These are phyloP conservation scores for Calliphora vicina DNA, from an alignment of 1,140 invertebrate species.

Conservation along the genomic window DNA sequence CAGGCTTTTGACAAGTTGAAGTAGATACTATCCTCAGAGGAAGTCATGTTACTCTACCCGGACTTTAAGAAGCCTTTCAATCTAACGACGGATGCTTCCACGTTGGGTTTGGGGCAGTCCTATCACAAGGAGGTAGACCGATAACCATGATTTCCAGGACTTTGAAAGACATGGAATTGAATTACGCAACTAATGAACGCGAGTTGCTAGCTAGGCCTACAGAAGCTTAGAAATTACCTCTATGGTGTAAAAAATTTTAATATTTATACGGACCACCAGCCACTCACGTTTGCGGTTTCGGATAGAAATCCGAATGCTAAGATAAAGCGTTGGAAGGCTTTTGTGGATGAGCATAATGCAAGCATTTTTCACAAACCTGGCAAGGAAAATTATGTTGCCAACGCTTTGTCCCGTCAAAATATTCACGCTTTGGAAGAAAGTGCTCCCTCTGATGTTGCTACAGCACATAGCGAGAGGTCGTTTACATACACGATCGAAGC, in stretches of 20 bases:
- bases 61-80: constrained; percentile 54
- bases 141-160: no score
- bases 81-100: constrained; percentile 50
- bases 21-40: constrained; percentile 58
- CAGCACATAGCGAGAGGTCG: constrained; percentile 13
- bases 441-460: not conserved
- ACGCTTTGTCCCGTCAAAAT: constrained; percentile 39
- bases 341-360: constrained; percentile 60
- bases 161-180: constrained; percentile 17
- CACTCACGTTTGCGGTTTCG: constrained; percentile 62
- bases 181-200: constrained; percentile 62
- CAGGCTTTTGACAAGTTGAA: constrained; percentile 61
- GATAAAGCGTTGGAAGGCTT: constrained; percentile 65
- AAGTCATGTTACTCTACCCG: constrained; percentile 57
- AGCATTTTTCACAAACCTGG: constrained; percentile 63
- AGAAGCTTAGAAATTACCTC: constrained; percentile 65
- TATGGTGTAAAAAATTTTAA: constrained; percentile 61
- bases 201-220: constrained; percentile 65
- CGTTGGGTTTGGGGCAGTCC: constrained; percentile 51
- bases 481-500: constrained; percentile 30
- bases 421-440: constrained; percentile 30
- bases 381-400: constrained; percentile 51
- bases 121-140: constrained; percentile 50
- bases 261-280: constrained; percentile 66
- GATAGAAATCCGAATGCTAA: constrained; percentile 63